Base-by-base conservation (phyloP, 2,888 invertebrate species). In the Craniophora ligustri region DNA sequence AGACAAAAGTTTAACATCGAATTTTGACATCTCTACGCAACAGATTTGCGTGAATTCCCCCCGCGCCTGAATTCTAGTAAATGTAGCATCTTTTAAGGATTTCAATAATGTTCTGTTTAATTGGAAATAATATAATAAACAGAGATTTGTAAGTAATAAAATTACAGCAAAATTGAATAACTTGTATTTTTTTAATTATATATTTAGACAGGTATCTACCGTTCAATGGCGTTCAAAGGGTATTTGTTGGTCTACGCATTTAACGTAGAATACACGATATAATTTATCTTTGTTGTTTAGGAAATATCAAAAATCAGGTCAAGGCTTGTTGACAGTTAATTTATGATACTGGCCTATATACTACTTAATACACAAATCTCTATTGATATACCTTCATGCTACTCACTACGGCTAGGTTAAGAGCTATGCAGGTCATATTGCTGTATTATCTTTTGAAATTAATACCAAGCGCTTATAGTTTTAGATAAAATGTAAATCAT, bases 371-470 rank as follows among this genome's bases (percentile, higher is more conserved):
- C 6, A 34, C 10, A 13, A n/a, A 38, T 10, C 16, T 11, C n/a
- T 21, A 18, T 38, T 21, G 10, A n/a, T 5, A 30, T 19, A 5
- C 35, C 55, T 41, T 60, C 49, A 46, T 47, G 69, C 70, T 72
- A 72, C 73, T 60, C 36, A 46, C 31, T 36, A 40, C 49, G 48
- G 44, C 48, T 38, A 40, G 16, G 21, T 49, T 50, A 26, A 49
- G 31, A 51, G 26, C 47, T 55, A 70, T 58, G 70, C 66, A 50
- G 63, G 63, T 59, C 55, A 55, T 74, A 66, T 56, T 60, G 50
- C 50, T 69, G 67, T 63, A 61, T 61, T 61, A 70, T 70, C 19
- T 11, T 51, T 63, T 73, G 50, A 66, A 70, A 72, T 74, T 56
- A 54, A 50, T 63, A 59, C 45, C 64, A 59, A 62, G 56, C 65